Percentiles rank a stretch among this genome's conserved stretches.
Evolutionary conservation across 2,888 invertebrate species (phyloP).

Genomic region (Rhimphoctona megacephalus): DNA sequence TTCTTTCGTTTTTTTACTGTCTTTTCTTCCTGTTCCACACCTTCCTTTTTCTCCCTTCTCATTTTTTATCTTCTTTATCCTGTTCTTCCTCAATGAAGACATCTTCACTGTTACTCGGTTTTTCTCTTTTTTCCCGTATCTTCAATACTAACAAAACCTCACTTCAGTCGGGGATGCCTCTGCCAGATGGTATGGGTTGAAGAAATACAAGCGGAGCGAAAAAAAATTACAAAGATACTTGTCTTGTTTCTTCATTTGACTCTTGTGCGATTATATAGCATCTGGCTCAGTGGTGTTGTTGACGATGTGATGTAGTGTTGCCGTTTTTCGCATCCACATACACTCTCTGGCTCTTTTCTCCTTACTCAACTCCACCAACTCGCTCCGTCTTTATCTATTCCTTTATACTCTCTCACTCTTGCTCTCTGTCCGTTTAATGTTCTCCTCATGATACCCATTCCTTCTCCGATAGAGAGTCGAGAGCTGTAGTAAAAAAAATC

Average conservation of each 20-base stretch:
- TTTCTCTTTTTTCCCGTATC: conserved; percentile 2
- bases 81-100: conserved; percentile 37
- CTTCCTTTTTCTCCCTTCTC: not conserved
- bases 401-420: not conserved
- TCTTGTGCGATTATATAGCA: conserved; percentile 36
- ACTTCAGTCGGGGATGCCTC: not conserved
- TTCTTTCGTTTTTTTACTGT: conserved; percentile 5
- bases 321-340: conserved; percentile 26
- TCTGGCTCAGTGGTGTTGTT: conserved; percentile 31
- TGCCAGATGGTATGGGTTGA: not conserved
- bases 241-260: conserved; percentile 33
- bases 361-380: conserved; percentile 36
- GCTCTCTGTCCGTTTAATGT: not conserved
- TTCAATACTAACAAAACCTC: conserved; percentile 13
- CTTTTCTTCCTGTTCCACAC: conserved; percentile 6
- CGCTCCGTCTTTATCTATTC: conserved; percentile 32
- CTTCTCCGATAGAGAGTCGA: conserved; percentile 14
- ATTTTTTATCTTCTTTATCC: conserved; percentile 10
- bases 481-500: conserved; percentile 48
- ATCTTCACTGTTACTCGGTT: conserved; percentile 6
- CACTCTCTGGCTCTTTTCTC: conserved; percentile 28
- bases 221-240: conserved; percentile 45
- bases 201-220: not conserved
- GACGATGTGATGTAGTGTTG: conserved; percentile 35
- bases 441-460: not conserved